Evolutionary conservation across 2,797 vertebrate genomes (phyloP).

Genomic region (Anas bahamensis): DNA sequence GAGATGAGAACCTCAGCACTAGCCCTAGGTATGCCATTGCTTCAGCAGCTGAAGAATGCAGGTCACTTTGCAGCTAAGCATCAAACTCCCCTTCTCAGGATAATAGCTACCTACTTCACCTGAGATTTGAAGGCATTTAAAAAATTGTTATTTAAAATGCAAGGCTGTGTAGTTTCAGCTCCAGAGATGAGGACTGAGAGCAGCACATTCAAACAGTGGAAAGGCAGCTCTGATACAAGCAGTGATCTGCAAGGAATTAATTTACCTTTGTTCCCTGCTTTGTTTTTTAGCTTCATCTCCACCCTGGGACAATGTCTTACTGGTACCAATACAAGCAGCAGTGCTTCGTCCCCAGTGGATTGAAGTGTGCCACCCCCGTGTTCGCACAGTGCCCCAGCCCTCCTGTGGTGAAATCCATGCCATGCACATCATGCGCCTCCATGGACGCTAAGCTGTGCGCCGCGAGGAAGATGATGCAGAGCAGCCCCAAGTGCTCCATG

Average conservation of each 20-base stretch:
- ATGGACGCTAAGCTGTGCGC: rapidly evolving
- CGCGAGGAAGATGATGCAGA: background rate
- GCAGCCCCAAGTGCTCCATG: background rate
- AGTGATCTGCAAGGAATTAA: background rate
- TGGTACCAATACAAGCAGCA: conserved; percentile 29
- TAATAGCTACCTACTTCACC: background rate
- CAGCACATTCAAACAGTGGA: background rate
- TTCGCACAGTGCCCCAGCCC: background rate
- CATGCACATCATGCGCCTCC: rapidly evolving
- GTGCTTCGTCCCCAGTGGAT: background rate
- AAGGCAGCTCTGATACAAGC: background rate
- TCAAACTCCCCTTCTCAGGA: background rate
- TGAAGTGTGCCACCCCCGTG: rapidly evolving
- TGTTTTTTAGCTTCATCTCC: background rate
- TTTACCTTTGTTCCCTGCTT: background rate
- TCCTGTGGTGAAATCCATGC: rapidly evolving
- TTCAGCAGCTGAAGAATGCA: background rate
- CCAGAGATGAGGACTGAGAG: background rate
- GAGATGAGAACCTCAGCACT: background rate
- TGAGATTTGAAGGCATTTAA: too few species aligned
- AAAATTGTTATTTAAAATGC: background rate
- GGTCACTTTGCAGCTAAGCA: background rate
- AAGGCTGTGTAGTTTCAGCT: background rate
- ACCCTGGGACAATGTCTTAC: background rate
- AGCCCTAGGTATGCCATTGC: background rate